Evolutionary conservation across 2,797 vertebrate species (phyloP), one percentile per base, ranked within the genome.

Genomic region (Catamblyrhynchus diadema): DNA sequence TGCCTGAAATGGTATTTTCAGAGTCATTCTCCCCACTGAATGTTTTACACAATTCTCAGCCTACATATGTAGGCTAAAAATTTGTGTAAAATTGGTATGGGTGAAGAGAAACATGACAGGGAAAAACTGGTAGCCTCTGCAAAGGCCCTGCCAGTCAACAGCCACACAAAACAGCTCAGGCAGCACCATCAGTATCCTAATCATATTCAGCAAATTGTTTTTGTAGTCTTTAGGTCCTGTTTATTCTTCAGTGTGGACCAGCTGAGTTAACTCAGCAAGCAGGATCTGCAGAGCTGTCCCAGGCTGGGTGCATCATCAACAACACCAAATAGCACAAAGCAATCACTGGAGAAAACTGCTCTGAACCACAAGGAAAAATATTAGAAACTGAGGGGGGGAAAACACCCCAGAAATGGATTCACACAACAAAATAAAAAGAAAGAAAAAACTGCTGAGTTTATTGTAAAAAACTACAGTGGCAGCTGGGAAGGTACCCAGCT

Each of bases 381-480:
- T 18, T 28, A 56, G 37, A 60, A 71, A 56, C 0, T 4, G 0
- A 11, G 11, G 14, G 2, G 14, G 3, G 2, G 1, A 10, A 8
- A 10, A 22, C 4, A 16, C 0, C 24, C 10, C 27, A 21, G 17
- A 10, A 50, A 48, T 7, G 0, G 2, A 66, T 5, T 33, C 16
- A 47, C 23, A 37, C 8, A 27, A 53, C 19, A 71, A 50, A 81
- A 73, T 45, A 7, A 45, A 75, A 8, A 35, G 6, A 39, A 51
- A 30, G 5, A 47, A 61, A 67, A 61, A 8, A 32, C 3, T 17
- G 3, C 18, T 27, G 41, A 35, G 9, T 35, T 47, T 35, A 14
- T 4, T 62, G 53, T 44, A 37, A 75, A 81, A 90, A 45, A 2
- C 6, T 60, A 13, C 6, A 35, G 9, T 44, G 6, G 14, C n/a